Evolutionary conservation across 2,797 vertebrate genomes (phyloP), one percentile per base, ranked within the genome.

Genomic region (Arctocebus calabarensis): DNA sequence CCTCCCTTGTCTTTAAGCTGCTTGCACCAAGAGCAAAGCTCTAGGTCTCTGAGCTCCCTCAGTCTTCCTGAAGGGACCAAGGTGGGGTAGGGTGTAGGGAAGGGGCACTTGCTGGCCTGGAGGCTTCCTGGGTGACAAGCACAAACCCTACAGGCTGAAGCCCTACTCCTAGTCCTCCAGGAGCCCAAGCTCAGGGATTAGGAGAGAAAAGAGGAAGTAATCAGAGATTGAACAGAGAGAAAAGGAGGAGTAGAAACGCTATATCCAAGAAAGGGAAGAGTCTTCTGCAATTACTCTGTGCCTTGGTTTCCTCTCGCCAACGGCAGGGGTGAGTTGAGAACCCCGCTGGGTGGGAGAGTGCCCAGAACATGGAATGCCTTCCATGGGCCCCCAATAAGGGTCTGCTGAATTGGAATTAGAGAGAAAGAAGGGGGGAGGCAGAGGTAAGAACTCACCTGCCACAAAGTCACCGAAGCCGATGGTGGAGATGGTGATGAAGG

Each of bases 381-480:
- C 23, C 1, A 19, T 1, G 40, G 16, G 16, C 0, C 75, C 25
- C 92, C 4, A 23, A 1, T 5, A 25, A 20, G 74, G 61, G 34
- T 22, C 48, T 37, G 27, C 48, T 48, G 34, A 7, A 14, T 0
- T 37, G 70, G 37, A 88, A 12, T 0, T 19, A 34, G 25, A 62
- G 37, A 59, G 34, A 59, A 27, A 25, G 62, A 22, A 34, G 34
- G 62, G 45, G 43, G 37, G n/a, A 61, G 32, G 79, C 43, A 14
- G 34, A n/a, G 11, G 77, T 20, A n/a, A 87, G 62, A 40, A 98
- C 99, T 98, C 96, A 99, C 99, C 99, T 93, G 99, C 99, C 71
- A 99, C 99, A 64, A 99, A 99, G 98, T 99, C 99, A 78, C 99
- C 99, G 94, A 99, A 99, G 96, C 99, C 99, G 92, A 99, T 99